These are phyloP conservation scores for Argyresthia goedartella DNA, from an alignment of 2,888 invertebrate genomes.

Conservation along the genomic window DNA sequence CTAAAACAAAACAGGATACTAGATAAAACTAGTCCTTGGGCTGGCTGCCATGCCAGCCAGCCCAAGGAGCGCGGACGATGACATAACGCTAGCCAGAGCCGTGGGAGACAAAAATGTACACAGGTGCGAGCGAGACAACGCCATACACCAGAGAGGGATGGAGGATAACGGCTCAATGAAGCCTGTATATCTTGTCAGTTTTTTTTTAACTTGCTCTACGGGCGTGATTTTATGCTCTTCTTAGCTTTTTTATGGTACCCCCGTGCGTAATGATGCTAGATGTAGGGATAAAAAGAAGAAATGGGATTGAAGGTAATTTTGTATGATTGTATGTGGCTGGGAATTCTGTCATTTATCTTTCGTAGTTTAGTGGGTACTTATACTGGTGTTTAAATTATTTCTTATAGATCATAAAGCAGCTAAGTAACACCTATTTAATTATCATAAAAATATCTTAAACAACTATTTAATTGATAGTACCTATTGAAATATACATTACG, in stretches of 20 bases:
- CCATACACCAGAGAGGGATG: slow-evolving; percentile 13
- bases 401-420: no score
- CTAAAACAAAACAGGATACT: no score
- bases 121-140: slow-evolving; percentile 14
- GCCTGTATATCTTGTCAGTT: slow-evolving; percentile 16
- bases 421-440: no score
- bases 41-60: no score
- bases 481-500: no score
- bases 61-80: slow-evolving; percentile 5
- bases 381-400: no score
- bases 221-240: not conserved
- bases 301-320: not conserved
- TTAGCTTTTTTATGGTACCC: not conserved
- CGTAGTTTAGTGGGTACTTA: no score
- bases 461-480: no score
- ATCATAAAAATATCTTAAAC: no score
- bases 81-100: slow-evolving; percentile 9
- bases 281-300: not conserved
- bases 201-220: not conserved
- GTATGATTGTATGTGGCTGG: not conserved
- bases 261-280: not conserved
- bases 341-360: no score
- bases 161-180: slow-evolving; percentile 25
- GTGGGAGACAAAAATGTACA: slow-evolving; percentile 11
- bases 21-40: no score